Base-by-base conservation (phyloP, 2,888 invertebrate genomes). In the Galerucella calmariensis region DNA sequence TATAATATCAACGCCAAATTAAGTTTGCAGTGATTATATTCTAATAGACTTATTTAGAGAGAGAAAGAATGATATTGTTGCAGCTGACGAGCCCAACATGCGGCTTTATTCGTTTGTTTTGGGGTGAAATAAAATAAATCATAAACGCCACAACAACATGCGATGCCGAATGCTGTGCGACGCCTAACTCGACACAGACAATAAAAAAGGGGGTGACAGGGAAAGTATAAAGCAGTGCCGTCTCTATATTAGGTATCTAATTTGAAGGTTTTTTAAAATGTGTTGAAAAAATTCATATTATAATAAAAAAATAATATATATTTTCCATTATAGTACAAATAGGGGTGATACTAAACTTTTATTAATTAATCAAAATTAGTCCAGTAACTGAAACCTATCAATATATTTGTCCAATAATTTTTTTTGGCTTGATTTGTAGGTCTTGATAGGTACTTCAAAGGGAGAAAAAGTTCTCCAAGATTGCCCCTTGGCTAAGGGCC, bases 101-200 rank as follows among this genome's bases (percentile, higher is more conserved):
- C 41, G 70, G 59, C 72, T 66, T 66, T 72, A 69, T 73, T 63
- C 62, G 63, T 53, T 68, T 63, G 63, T 73, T 73, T 69, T 68
- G 65, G 69, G 69, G 69, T 46, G 59, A 69, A 69, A 73, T 73
- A 58, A 69, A 73, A 73, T 59, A 73, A 73, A 73, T 69, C 69
- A 69, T 69, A 69, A 73, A 73, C 59, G 69, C 69, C 73, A 69
- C 41, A 48, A 68, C 69, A 68, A 44, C 53, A 63, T 67, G 73
- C 69, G 59, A 73, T 69, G 35, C 58, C 58, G 53, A 44, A 65
- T 72, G 66, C 59, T 44, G 24, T 16, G 59, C 24, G 59, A 35
- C n/a, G 72, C 59, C 72, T 12, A 44, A 44, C 11, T 20, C 63
- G 63, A 20, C 46, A 46, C 44, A 16, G 46, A 65, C 20, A 16